Conservation (phyloP, 2,888 invertebrate species). For the Pyrrhosoma nymphula region DNA sequence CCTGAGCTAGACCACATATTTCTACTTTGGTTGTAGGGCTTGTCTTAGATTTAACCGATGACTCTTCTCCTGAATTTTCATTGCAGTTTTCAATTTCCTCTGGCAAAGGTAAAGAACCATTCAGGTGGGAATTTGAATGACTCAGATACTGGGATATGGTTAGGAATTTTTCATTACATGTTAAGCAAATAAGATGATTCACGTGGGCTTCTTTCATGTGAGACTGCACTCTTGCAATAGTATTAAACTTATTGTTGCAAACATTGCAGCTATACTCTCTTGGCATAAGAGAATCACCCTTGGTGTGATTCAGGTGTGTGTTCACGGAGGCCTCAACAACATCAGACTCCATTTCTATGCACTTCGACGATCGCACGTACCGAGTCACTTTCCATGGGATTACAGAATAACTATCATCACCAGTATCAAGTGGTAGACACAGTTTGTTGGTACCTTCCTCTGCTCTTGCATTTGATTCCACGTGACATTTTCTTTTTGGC, state of each 20-base stretch:
- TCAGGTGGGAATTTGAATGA: background rate
- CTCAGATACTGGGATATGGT: background rate
- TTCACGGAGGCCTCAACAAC: no score
- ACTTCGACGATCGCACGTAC: background rate
- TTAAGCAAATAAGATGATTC: background rate
- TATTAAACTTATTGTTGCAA: background rate
- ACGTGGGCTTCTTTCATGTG: background rate
- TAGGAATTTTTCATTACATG: background rate
- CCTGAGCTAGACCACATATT: no score
- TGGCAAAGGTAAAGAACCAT: background rate
- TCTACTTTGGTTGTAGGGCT: background rate
- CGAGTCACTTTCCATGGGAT: background rate
- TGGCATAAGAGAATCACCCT: background rate
- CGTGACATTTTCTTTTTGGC: no score
- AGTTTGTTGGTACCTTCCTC: background rate
- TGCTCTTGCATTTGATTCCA: no score
- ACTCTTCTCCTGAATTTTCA: background rate
- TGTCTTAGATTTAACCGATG: background rate
- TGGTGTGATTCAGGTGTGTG: background rate
- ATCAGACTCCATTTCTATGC: no score
- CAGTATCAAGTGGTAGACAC: background rate
- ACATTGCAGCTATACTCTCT: background rate
- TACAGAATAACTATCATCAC: background rate
- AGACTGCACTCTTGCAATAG: background rate
- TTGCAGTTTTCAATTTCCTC: background rate